A percentile compares a stretch with the other conserved stretches of the same genome.
Evolutionary conservation across 2,113 vertebrate genomes (phyloP).

Genomic region (Felis chaus): DNA sequence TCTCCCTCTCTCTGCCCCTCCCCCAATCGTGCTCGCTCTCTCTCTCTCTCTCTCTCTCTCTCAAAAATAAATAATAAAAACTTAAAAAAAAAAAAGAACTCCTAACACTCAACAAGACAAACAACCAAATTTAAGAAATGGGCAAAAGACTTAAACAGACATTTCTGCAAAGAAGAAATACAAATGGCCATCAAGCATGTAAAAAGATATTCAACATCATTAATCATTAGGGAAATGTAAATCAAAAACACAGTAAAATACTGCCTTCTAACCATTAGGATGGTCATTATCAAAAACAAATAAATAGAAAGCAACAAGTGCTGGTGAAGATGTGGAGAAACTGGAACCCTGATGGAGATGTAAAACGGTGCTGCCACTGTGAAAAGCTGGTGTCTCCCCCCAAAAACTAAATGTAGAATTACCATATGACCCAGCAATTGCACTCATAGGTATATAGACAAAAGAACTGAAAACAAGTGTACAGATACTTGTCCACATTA

Average conservation of each 20-base stretch:
- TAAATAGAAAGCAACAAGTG: background rate
- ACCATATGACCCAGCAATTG: background rate
- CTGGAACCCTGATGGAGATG: background rate
- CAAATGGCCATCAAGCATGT: background rate
- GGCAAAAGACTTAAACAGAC: background rate
- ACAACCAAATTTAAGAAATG: constrained; percentile 22
- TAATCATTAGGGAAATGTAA: background rate
- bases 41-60: too few species aligned
- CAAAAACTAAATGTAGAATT: background rate
- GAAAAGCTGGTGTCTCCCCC: background rate
- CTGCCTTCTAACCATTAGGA: background rate
- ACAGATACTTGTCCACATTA: background rate
- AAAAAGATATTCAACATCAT: background rate
- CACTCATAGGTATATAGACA: background rate
- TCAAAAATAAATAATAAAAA: too few species aligned
- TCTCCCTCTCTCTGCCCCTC: too few species aligned
- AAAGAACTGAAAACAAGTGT: background rate
- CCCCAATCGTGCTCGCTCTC: too few species aligned
- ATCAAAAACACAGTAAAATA: background rate
- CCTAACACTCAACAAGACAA: background rate
- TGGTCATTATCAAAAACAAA: background rate
- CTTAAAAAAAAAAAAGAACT: background rate
- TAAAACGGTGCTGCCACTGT: background rate
- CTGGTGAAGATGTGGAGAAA: background rate
- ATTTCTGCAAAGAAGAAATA: background rate